Base-by-base conservation (phyloP, 2,888 invertebrate species). In the Drosophila mayaguana region DNA sequence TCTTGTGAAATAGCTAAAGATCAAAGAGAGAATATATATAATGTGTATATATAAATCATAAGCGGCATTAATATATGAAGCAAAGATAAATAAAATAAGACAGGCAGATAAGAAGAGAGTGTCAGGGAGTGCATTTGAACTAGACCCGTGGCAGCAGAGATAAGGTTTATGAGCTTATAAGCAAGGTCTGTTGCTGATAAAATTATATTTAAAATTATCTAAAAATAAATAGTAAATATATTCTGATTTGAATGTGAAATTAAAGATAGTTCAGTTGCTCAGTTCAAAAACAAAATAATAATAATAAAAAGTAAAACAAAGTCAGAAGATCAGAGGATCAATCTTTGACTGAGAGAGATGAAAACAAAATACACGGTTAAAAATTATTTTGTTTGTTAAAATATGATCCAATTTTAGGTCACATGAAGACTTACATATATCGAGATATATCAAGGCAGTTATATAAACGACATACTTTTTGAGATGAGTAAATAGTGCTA, bases 1-100 rank as follows among this genome's bases (percentile, higher is more conserved):
- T 71, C 75, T 51, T 70, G 62, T 28, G 36, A 54, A 51, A 64
- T 51, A 63, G 53, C 63, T 70, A 63, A 12, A 20, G 20, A 38
- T 43, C 28, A 7, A 28, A 28, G 7, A 28, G 28, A 28, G 28
- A 8, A 8, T 28, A 28, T 7, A 8, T 8, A 8, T 8, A 8
- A 9, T 8, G 7, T 28, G 8, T 28, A 25, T 3, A 8, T 28
- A 28, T 28, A 28, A 28, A 28, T n/a, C 28, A 25, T 11, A 28
- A 7, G 6, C n/a, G 11, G 22, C n/a, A 16, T 25, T n/a, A 16
- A 28, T 50, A 34, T 8, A 18, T 34, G 50, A 50, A 34, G 14
- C 2, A 18, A 34, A 34, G 32, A 32, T 50, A 34, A 50, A 50
- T 8, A 50, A 32, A 14, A 14, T 18, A 8, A 3, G 50, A 50